Evolutionary conservation across 2,113 vertebrate species (phyloP).

Genomic region (Oxygymnocypris stewartii): DNA sequence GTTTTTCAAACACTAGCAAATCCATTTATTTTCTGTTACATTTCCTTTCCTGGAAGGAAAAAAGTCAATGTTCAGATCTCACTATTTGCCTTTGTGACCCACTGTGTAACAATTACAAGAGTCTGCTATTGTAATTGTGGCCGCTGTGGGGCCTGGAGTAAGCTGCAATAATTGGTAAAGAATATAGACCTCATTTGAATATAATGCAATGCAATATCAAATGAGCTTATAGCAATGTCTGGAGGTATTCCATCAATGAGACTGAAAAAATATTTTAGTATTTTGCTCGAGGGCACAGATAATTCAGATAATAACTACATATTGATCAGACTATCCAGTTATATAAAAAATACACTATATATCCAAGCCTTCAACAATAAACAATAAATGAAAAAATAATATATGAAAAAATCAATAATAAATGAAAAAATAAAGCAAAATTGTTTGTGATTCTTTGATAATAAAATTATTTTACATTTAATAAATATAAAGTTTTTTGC

Average conservation of each 20-base stretch:
- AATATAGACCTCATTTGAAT: conserved; percentile 13
- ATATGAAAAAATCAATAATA: background rate
- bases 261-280: background rate
- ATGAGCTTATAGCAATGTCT: background rate
- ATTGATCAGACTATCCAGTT: background rate
- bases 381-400: background rate
- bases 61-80: conserved; percentile 5
- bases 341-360: background rate
- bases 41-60: conserved; percentile 13
- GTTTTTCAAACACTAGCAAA: background rate
- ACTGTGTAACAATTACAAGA: conserved; percentile 17
- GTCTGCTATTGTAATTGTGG: background rate
- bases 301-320: background rate
- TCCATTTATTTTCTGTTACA: background rate
- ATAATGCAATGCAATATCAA: background rate
- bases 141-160: background rate
- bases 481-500: background rate
- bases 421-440: too few species aligned
- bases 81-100: background rate
- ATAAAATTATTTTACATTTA: background rate
- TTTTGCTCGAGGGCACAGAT: background rate
- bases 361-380: background rate
- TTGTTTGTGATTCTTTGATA: too few species aligned
- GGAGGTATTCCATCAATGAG: background rate
- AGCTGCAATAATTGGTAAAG: conserved; percentile 10